Conservation (phyloP, 2,888 invertebrate genomes). For the Thecophora atra region DNA sequence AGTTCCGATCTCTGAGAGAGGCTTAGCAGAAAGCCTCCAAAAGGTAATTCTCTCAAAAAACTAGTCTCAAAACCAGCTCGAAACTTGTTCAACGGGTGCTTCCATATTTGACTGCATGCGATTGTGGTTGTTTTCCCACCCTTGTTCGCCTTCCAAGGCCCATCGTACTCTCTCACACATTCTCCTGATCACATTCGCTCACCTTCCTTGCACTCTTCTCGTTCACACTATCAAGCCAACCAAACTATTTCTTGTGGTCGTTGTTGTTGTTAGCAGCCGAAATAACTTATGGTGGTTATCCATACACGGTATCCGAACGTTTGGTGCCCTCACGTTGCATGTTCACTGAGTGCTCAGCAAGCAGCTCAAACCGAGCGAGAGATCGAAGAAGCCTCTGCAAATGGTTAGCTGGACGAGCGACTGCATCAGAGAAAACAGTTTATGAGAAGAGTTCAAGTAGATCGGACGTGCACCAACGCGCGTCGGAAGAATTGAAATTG, state of each 20-base stretch:
- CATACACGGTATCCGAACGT: background rate
- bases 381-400: slow-evolving; percentile 77
- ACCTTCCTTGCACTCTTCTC: background rate
- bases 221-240: slow-evolving; percentile 51
- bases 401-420: slow-evolving; percentile 63
- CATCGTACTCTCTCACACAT: slow-evolving; percentile 32
- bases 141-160: background rate
- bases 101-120: slow-evolving; percentile 1
- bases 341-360: slow-evolving; percentile 56
- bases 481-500: slow-evolving; percentile 44
- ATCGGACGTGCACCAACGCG: slow-evolving; percentile 53
- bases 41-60: no score
- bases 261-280: slow-evolving; percentile 20
- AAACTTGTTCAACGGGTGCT: slow-evolving; percentile 19
- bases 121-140: slow-evolving; percentile 33
- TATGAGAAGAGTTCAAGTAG: slow-evolving; percentile 62
- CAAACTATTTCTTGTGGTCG: slow-evolving; percentile 40
- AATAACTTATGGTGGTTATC: slow-evolving; percentile 10
- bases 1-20: background rate
- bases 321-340: slow-evolving; percentile 49
- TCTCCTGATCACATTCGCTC: background rate
- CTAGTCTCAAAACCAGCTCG: slow-evolving; percentile 1
- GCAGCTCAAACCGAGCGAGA: slow-evolving; percentile 60
- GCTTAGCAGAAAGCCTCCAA: background rate
- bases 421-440: slow-evolving; percentile 57